phyloP scores from a whole-genome alignment of 2,888 invertebrate genomes.

The Trilocha varians region DNA sequence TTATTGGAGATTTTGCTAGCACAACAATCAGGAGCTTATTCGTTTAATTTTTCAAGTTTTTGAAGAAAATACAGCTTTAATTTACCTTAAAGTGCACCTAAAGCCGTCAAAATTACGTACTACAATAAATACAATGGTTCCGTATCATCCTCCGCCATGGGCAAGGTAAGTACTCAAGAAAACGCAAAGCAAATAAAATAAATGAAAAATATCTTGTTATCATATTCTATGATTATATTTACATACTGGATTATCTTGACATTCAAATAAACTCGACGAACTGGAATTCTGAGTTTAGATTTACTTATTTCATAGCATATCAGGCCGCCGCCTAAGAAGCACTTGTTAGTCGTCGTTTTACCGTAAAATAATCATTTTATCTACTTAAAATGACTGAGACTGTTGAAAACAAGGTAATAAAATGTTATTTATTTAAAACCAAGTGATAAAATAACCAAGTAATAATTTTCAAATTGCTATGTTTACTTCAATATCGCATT shows the following conservation, averaged over 20 bases:
- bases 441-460: no score
- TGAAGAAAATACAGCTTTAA: background rate
- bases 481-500: no score
- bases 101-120: constrained; percentile 76
- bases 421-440: constrained; percentile 2
- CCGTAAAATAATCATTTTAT: constrained; percentile 8
- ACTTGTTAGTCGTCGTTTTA: constrained; percentile 4
- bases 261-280: constrained; percentile 7
- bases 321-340: background rate
- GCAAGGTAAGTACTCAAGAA: constrained; percentile 67
- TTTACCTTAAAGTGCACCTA: constrained; percentile 16
- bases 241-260: constrained; percentile 38
- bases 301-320: no score
- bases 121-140: constrained; percentile 78
- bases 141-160: constrained; percentile 73
- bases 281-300: background rate
- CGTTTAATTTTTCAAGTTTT: background rate
- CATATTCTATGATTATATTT: constrained; percentile 23
- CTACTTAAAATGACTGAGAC: constrained; percentile 27
- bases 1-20: no score
- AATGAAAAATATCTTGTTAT: background rate
- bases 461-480: no score
- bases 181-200: background rate
- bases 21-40: background rate
- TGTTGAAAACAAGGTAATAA: constrained; percentile 31